A percentile compares a stretch with the other conserved stretches of the same genome.
phyloP scores from a whole-genome alignment of 2,888 invertebrate genomes.

The Ophraella communa region DNA sequence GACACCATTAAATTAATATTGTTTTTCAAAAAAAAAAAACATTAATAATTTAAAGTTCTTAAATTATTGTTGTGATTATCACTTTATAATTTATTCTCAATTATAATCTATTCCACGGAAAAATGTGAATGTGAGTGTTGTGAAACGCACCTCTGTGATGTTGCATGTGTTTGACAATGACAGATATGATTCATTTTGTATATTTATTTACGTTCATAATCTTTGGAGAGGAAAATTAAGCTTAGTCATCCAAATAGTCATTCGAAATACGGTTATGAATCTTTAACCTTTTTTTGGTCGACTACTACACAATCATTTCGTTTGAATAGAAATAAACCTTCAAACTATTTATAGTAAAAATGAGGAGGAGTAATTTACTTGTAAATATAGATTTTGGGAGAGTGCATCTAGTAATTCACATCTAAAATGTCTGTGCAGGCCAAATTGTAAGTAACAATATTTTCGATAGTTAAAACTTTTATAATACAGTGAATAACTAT shows the following conservation, averaged over 20 bases:
- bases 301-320: neutral
- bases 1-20: too few species aligned
- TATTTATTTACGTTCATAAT: too few species aligned
- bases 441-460: constrained; percentile 8
- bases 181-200: too few species aligned
- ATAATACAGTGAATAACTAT: neutral
- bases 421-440: constrained; percentile 13
- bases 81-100: too few species aligned
- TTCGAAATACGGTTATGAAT: neutral
- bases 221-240: too few species aligned
- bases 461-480: neutral
- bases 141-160: too few species aligned
- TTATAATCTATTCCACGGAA: too few species aligned
- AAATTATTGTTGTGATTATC: too few species aligned
- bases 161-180: too few species aligned
- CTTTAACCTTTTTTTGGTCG: neutral
- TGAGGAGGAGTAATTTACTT: constrained; percentile 13
- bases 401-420: neutral
- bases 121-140: too few species aligned
- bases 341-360: constrained; percentile 22
- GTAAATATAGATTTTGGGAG: constrained; percentile 22
- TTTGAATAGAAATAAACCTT: constrained; percentile 5
- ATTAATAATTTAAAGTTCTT: too few species aligned
- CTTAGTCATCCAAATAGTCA: neutral
- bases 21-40: too few species aligned